Conservation (phyloP, 1,140 invertebrate genomes). For the Calephelis nemesis region DNA sequence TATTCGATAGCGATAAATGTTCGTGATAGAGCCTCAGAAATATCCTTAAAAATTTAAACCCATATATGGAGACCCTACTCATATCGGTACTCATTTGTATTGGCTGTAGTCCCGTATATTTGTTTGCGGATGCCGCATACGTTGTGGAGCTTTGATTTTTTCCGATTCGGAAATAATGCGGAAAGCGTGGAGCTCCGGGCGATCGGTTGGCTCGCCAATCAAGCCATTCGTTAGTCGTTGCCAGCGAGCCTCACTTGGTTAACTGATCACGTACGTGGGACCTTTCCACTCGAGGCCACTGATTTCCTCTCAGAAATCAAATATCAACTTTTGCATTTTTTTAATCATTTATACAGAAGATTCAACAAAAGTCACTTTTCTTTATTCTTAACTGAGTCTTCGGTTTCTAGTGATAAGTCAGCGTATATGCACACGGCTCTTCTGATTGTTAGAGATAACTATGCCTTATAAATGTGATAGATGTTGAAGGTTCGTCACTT, state of each 20-base stretch:
- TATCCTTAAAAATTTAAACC: too few species aligned
- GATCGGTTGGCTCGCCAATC: conserved; percentile 59
- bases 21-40: too few species aligned
- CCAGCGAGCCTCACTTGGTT: conserved; percentile 55
- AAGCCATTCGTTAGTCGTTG: conserved; percentile 68
- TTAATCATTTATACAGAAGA: neutral
- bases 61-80: conserved; percentile 23
- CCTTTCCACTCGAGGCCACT: conserved; percentile 66
- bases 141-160: conserved; percentile 72
- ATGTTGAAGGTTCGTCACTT: too few species aligned
- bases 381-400: too few species aligned
- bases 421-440: too few species aligned
- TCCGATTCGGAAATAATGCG: conserved; percentile 74
- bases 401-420: too few species aligned
- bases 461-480: too few species aligned
- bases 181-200: conserved; percentile 53
- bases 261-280: conserved; percentile 66
- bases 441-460: too few species aligned
- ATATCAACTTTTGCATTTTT: conserved; percentile 39
- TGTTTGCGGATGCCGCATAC: conserved; percentile 71
- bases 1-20: too few species aligned
- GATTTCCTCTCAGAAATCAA: conserved; percentile 66
- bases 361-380: too few species aligned
- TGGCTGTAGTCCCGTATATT: conserved; percentile 68
- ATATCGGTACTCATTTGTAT: conserved; percentile 76